Conservation (phyloP, 2,797 vertebrate genomes). For the Peromyscus melanophrys region DNA sequence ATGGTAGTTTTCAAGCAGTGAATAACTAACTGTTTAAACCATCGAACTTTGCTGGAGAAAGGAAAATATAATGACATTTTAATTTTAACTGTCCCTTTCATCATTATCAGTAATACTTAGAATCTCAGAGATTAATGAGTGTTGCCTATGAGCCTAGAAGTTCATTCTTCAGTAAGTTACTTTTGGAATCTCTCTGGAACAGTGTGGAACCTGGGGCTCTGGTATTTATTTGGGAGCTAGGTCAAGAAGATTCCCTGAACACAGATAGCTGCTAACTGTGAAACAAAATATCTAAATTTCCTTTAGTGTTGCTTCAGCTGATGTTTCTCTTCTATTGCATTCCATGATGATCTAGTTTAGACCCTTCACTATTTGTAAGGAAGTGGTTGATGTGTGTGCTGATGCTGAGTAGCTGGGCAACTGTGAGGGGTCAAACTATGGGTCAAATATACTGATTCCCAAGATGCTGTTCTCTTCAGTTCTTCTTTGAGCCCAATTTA, state of each 20-base stretch:
- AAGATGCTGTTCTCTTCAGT: background rate
- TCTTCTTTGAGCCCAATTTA: background rate
- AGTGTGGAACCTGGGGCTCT: background rate
- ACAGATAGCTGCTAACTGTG: background rate
- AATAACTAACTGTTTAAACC: background rate
- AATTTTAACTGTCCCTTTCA: constrained; percentile 11
- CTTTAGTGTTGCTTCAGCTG: background rate
- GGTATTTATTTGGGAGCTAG: background rate
- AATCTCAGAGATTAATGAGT: constrained; percentile 48
- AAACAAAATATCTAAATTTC: background rate
- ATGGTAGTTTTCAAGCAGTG: background rate
- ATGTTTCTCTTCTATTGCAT: background rate
- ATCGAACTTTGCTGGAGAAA: background rate
- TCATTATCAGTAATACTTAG: background rate
- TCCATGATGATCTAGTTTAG: background rate
- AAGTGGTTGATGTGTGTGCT: background rate
- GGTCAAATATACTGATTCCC: background rate
- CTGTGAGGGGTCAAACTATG: background rate
- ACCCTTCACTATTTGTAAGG: background rate
- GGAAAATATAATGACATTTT: constrained; percentile 11
- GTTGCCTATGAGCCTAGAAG: background rate
- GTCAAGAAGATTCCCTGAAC: background rate
- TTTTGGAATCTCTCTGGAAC: background rate
- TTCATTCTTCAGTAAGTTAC: background rate
- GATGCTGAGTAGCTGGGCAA: background rate